Evolutionary conservation across 2,888 invertebrate genomes (phyloP), one percentile per base, ranked within the genome.

Genomic region (Phytoseiulus persimilis): DNA sequence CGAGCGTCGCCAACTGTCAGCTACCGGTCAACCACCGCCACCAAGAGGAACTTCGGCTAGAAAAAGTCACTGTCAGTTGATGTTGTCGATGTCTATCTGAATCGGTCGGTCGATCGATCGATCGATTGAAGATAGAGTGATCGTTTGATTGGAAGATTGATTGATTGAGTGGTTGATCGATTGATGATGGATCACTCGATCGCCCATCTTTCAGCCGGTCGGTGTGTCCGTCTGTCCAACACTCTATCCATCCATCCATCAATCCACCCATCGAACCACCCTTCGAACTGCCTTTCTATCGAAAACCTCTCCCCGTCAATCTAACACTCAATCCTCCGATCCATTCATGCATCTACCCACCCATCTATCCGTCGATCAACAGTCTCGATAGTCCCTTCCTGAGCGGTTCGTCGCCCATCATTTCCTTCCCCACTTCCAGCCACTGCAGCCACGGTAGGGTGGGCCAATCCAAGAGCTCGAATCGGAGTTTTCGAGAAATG

Each of bases 71-170:
- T 65, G 28, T 39, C 39, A 39, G 39, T 65, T 65, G 65, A 65
- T 65, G 65, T 65, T 65, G 23, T 65, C 28, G 18, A 65, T 65
- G 65, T 65, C 65, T 65, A 65, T 65, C 14, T 28, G 18, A 6
- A 46, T 11, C 46, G 46, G 28, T 65, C 28, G 65, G 18, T 65
- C 28, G 28, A 23, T 65, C 18, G 28, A 28, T 65, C 65, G 65
- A 65, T 65, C 65, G 65, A 32, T 83, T 2, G 33, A 39, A 11
- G 18, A 87, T 45, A 14, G 87, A 87, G 28, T 28, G 3, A n/a
- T 87, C 31, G 23, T 11, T 87, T 33, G n/a, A 45, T 87, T 87
- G 87, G 33, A 11, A 11, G 39, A 87, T 87, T 87, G 87, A 87
- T 32, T 32, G 33, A 32, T 87, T 32, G 84, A 84, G n/a, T 31